Evolutionary conservation across 2,797 vertebrate species (phyloP), one percentile per base, ranked within the genome.

Genomic region (Galaxias olidus): DNA sequence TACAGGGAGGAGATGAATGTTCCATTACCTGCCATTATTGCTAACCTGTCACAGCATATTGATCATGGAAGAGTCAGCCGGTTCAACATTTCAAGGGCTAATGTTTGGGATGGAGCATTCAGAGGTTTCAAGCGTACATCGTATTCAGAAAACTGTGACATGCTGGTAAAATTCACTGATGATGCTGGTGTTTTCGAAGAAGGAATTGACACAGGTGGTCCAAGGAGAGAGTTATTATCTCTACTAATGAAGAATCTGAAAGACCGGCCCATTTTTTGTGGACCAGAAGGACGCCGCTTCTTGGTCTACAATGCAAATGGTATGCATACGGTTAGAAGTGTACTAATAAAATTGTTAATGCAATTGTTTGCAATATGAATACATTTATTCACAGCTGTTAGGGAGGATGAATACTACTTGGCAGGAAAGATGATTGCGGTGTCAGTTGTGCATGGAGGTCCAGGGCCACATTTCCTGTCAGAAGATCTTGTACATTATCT

Each of bases 21-120:
- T 20, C 20, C 45, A 56, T 12, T 56, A 49, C 52, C 52, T 49
- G 48, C 65, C n/a, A 69, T 73, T 10, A 43, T 74, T 53, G 42
- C 47, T 51, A 65, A 69, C 46, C 40, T 74, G 66, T 46, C 63
- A 7, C 58, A 40, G 57, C 20, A 45, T n/a, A 56, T 75, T 52
- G 68, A 77, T 49, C 72, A 69, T 4, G 40, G 52, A 53, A 71
- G 12, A 14, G 73, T 82, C 79, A 74, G 76, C 62, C 46, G 71
- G 17, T 86, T 83, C 56, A 80, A 80, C 52, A 76, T 80, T 9
- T 20, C 44, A 20, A 52, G 68, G 44, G 63, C 68, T 10, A 71
- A 77, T 76, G 42, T 81, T 18, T 81, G 75, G 67, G 77, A 81
- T 74, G 74, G 76, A 51, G 77, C 76, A 41, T 57, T 80, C n/a